Base-by-base conservation (phyloP, 2,113 vertebrate species). In the Okapia johnstoni region DNA sequence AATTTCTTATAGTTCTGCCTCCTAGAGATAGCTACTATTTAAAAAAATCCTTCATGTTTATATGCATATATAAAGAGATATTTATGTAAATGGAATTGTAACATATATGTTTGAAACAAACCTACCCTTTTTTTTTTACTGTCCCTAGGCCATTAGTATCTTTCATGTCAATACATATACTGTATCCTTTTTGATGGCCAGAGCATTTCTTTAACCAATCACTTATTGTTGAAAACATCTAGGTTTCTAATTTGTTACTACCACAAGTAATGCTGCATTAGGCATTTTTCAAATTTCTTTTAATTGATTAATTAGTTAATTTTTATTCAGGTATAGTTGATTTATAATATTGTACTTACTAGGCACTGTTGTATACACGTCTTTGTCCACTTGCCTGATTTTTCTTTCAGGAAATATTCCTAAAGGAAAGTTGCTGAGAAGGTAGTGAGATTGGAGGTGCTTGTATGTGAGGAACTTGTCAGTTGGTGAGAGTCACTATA, bases 161-260 rank as follows among this genome's bases (percentile, higher is more conserved):
- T 91, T 84, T 73, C 48, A n/a, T 12, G 25, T 88, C 46, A 80
- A n/a, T 70, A 87, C 11, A 86, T 9, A 19, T 5, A 54, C 19
- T 50, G 13, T 61, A 43, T 0, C 6, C 6, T 88, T 95, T 88
- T 57, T 55, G 87, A 40, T 58, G 23, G 19, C n/a, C 43, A 40
- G 19, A 28, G 76, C 30, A 43, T 92, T 85, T 58, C 80, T n/a
- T 86, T 85, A 85, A 23, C 13, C 36, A 87, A 28, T 48, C 36
- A 61, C 81, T 70, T 80, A 40, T 28, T 89, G 25, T 57, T 77
- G 57, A 52, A 94, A 81, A 48, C 30, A 93, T 23, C 23, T 73
- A 84, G 55, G n/a, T 86, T 93, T 93, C 15, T 28, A 57, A 33
- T 93, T 95, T 97, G 57, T 93, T 55, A n/a, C 63, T 80, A 28